Conservation (phyloP, 2,888 invertebrate species). For the Pogonocherus hispidulus region DNA sequence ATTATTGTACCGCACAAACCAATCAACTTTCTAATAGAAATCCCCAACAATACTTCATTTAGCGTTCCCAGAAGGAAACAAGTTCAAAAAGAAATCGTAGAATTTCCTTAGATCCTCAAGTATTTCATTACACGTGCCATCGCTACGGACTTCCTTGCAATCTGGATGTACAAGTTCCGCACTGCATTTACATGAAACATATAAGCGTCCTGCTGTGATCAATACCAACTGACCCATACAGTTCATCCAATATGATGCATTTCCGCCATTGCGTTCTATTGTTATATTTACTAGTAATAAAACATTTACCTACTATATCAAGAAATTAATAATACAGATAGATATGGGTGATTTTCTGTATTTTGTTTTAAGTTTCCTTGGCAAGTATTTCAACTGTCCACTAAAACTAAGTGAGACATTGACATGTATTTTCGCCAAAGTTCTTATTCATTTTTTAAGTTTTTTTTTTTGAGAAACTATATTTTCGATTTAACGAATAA, state of each 20-base stretch:
- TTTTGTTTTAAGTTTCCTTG: no score
- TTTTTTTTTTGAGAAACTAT: no score
- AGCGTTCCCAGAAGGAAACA: constrained; percentile 22
- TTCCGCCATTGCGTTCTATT: not conserved
- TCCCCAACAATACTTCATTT: constrained; percentile 14
- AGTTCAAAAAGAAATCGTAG: constrained; percentile 20
- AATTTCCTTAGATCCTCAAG: constrained; percentile 8
- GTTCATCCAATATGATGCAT: not conserved
- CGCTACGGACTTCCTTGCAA: not conserved
- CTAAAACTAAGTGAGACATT: no score
- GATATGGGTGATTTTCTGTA: no score
- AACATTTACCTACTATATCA: no score
- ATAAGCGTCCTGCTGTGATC: constrained; percentile 1
- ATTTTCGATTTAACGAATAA: no score
- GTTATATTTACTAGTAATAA: no score
- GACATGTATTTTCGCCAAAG: no score
- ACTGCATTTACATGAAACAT: constrained; percentile 3
- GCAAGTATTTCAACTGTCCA: no score
- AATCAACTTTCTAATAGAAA: constrained; percentile 23
- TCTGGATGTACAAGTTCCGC: constrained; percentile 1
- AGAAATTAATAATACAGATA: no score
- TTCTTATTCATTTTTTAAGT: no score
- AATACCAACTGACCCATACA: constrained; percentile 13
- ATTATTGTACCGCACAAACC: not conserved
- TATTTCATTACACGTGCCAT: constrained; percentile 18